Evolutionary conservation across 1,140 invertebrate species (phyloP), one percentile per base, ranked within the genome.

Genomic region (Orchestia grillus): DNA sequence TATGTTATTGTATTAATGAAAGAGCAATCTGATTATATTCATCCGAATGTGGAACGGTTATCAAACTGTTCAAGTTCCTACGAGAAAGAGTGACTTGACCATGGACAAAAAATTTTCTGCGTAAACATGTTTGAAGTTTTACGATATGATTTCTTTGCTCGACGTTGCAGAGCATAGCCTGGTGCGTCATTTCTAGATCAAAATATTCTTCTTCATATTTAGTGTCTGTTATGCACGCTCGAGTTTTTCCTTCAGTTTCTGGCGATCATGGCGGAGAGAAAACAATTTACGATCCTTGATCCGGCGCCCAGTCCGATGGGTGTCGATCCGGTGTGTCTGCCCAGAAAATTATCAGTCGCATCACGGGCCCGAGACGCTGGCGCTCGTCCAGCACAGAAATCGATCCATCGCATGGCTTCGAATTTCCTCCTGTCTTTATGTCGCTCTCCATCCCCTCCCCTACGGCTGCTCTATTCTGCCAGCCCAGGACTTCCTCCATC

Each of bases 381-480:
- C 88, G n/a, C 88, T 90, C 88, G 88, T 90, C 88, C 88, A 90
- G 88, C 88, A 41, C 88, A 90, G 88, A 90, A 90, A 90, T 90
- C 88, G 88, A 90, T 90, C 88, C 88, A 90, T 90, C 88, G 88
- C 88, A 90, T 42, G 43, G n/a, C 88, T 90, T 42, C 88, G 88
- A 90, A 90, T 90, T 90, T 90, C 88, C 88, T 44, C 88, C 88
- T 90, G 43, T 41, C 88, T 90, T 90, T 90, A 23, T 90, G 88
- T 90, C 88, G 41, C 88, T 90, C 3, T 90, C 23, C 43, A 90
- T 42, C 41, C 36, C 43, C 88, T 43, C 88, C 28, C 62, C 62
- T 28, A 53, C 62, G 11, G 11, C 62, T 77, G 62, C 62, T 77
- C 62, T 77, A 36, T 77, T 36, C 62, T 77, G 62, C 62, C 62